Base-by-base conservation (phyloP, 1,140 invertebrate genomes). In the Trichogramma pretiosum region DNA sequence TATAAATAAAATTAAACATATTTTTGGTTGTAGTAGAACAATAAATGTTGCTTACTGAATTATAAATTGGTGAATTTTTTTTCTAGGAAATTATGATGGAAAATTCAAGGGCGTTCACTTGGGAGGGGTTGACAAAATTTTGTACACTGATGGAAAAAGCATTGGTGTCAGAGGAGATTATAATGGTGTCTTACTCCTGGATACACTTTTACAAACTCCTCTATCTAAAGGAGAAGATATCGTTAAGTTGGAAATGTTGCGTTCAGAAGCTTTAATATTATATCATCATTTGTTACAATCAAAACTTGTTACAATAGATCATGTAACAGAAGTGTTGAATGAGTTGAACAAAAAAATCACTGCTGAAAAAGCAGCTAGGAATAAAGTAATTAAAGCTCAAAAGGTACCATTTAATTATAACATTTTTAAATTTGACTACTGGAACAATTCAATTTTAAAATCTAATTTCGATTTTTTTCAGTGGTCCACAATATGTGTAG, bases 401-500 rank as follows among this genome's bases (percentile, higher is more conserved):
- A 84, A 87, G 71, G 83, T 87, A 67, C 70, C 62, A 39, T 44
- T 46, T 50, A 35, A 10, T 46, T 54, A 26, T 48, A 19, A 42
- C 14, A 35, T 30, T 44, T 30, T 40, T 48, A 23, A 41, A 40
- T 46, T 3, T 46, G 10, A 28, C 5, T 23, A 1, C n/a, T n/a
- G n/a, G n/a, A n/a, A n/a, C 11, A 28, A 28, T 28, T 28, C 23
- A 24, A 18, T 24, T 22, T 11, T 46, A 22, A 41, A 40, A 32
- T 41, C 5, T 28, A 28, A 36, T 7, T 36, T 36, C 16, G 17
- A 18, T 36, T 16, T 36, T 42, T 77, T 79, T 22, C 68, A 94
- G 90, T 94, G 90, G 91, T 90, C 85, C 52, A 90, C 87, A 48
- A 82, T 93, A 54, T 89, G 86, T 55, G 65, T 94, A 58, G 78